Evolutionary conservation across 2,113 vertebrate species (phyloP).

Genomic region (Phoxinus phoxinus): DNA sequence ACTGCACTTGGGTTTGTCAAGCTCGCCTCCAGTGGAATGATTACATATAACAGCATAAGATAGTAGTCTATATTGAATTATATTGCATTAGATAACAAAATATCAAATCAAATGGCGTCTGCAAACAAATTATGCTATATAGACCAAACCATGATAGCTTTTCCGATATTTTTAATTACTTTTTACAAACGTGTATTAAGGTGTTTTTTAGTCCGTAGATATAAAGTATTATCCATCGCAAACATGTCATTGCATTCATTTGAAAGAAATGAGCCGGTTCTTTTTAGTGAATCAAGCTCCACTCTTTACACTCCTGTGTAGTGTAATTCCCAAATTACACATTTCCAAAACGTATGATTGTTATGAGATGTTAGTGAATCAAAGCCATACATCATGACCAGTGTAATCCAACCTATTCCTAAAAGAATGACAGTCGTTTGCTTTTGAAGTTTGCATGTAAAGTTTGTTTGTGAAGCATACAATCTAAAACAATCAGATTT

Average conservation of each 20-base stretch:
- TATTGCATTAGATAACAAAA: background rate
- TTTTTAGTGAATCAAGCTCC: background rate
- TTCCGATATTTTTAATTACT: background rate
- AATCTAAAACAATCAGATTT: background rate
- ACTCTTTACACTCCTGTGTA: too few species aligned
- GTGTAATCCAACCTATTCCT: background rate
- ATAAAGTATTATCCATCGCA: background rate
- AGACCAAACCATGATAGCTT: background rate
- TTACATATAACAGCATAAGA: too few species aligned
- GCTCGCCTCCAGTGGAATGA: too few species aligned
- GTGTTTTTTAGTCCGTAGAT: background rate
- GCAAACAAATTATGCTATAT: background rate
- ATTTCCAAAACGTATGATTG: too few species aligned
- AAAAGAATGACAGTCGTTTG: background rate
- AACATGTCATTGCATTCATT: background rate
- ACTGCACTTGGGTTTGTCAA: too few species aligned
- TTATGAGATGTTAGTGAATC: too few species aligned
- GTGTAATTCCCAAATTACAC: too few species aligned
- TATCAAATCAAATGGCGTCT: background rate
- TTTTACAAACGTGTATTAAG: background rate
- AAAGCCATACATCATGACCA: background rate
- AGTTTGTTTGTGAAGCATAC: background rate
- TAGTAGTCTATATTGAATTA: background rate
- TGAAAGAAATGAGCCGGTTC: background rate
- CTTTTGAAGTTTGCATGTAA: too few species aligned